A percentile compares a stretch with the other conserved stretches of the same genome.
Evolutionary conservation across 1,140 invertebrate species (phyloP).

Genomic region (Vollenhovia emeryi): DNA sequence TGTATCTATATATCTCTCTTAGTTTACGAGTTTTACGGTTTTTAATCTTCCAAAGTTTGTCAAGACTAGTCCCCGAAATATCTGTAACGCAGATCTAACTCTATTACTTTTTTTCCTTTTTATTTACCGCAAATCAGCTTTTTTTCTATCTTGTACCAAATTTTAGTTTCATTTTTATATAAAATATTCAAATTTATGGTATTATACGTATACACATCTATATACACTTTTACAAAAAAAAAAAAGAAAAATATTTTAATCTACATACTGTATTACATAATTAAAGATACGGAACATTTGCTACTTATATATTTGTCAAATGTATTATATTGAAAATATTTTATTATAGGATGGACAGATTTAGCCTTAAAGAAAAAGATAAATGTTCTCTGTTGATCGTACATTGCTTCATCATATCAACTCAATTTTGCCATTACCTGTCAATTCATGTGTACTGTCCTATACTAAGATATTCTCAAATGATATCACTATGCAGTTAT

Average conservation of each 20-base stretch:
- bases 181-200: slow-evolving; percentile 81
- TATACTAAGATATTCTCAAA: slow-evolving; percentile 81
- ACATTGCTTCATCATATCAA: slow-evolving; percentile 66
- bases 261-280: slow-evolving; percentile 80
- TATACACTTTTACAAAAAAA: slow-evolving; percentile 81
- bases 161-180: slow-evolving; percentile 83
- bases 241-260: slow-evolving; percentile 83
- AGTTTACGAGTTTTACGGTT: slow-evolving; percentile 56
- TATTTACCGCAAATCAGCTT: slow-evolving; percentile 72
- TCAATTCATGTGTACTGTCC: slow-evolving; percentile 77
- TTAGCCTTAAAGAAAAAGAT: slow-evolving; percentile 62
- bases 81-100: slow-evolving; percentile 70
- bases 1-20: slow-evolving; percentile 49
- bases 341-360: slow-evolving; percentile 79
- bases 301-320: slow-evolving; percentile 81
- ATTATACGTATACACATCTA: slow-evolving; percentile 82
- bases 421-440: slow-evolving; percentile 77
- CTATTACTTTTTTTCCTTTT: slow-evolving; percentile 69
- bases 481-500: slow-evolving; percentile 78
- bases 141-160: slow-evolving; percentile 82
- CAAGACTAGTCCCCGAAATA: slow-evolving; percentile 81
- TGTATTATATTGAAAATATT: slow-evolving; percentile 80
- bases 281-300: slow-evolving; percentile 80
- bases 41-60: slow-evolving; percentile 79
- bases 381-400: slow-evolving; percentile 70